These are phyloP conservation scores for Dipodomys stephensi DNA, from an alignment of 2,113 vertebrate genomes.

Conservation along the genomic window DNA sequence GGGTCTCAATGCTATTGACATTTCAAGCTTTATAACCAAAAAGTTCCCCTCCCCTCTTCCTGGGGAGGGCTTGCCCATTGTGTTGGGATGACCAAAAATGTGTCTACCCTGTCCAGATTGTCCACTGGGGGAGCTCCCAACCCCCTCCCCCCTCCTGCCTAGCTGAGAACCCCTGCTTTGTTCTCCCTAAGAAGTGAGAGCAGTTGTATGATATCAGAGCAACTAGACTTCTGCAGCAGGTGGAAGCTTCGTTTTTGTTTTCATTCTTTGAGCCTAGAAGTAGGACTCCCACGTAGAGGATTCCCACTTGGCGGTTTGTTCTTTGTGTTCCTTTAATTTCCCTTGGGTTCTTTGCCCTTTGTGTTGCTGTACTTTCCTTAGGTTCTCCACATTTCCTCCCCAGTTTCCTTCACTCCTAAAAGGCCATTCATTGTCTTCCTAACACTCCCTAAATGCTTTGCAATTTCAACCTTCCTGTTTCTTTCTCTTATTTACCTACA, in stretches of 20 bases:
- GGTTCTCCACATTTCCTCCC: background rate
- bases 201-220: background rate
- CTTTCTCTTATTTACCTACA: background rate
- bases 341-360: background rate
- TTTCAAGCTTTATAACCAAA: background rate
- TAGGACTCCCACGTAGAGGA: too few species aligned
- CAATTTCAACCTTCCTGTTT: background rate
- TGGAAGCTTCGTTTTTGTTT: background rate
- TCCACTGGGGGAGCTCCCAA: background rate
- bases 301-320: background rate
- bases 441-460: background rate
- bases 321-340: background rate
- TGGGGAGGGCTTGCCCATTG: background rate
- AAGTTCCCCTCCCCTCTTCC: too few species aligned
- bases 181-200: background rate
- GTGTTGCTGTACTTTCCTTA: background rate
- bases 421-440: background rate
- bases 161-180: background rate
- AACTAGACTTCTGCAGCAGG: background rate
- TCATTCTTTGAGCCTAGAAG: background rate
- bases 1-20: background rate
- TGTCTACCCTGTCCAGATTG: background rate
- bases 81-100: background rate
- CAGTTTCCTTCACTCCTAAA: background rate
- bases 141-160: too few species aligned